phyloP scores from a whole-genome alignment of 1,140 invertebrate species.

The Potamilus streckersoni region DNA sequence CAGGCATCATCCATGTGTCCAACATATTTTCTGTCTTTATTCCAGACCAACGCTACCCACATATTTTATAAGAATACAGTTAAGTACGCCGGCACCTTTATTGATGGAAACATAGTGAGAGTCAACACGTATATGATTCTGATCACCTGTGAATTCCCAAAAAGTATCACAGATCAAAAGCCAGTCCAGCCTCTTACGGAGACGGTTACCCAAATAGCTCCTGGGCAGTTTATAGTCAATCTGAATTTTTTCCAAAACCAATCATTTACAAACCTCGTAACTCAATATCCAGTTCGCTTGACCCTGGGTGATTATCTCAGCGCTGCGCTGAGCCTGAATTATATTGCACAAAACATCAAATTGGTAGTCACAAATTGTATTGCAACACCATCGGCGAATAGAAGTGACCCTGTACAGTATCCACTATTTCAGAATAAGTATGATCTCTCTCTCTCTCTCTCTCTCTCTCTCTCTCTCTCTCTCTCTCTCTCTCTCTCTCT shows the following conservation, averaged over 20 bases:
- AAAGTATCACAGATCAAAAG: constrained; percentile 20
- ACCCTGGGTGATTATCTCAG: constrained; percentile 18
- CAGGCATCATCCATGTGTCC: too few species aligned
- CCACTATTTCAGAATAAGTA: constrained; percentile 27
- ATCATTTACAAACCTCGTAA: constrained; percentile 5
- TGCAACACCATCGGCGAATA: constrained; percentile 18
- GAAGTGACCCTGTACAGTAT: constrained; percentile 12
- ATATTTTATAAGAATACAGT: constrained; percentile 52
- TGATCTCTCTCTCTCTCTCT: neutral
- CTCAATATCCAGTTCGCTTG: constrained; percentile 14
- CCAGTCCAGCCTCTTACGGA: constrained; percentile 39
- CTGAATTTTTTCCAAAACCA: constrained; percentile 27
- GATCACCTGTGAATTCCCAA: constrained; percentile 44
- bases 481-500: too few species aligned
- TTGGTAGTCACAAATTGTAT: constrained; percentile 22
- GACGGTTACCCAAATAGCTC: constrained; percentile 42
- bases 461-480: too few species aligned
- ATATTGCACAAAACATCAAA: constrained; percentile 16
- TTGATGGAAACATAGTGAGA: constrained; percentile 35
- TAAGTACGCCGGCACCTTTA: constrained; percentile 39
- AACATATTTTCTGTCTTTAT: constrained; percentile 5
- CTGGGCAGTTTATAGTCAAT: constrained; percentile 42
- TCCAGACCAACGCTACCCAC: constrained; percentile 52
- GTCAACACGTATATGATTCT: constrained; percentile 43
- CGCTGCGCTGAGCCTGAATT: constrained; percentile 4